Evolutionary conservation across 1,140 invertebrate genomes (phyloP).

Genomic region (Trissolcus basalis): DNA sequence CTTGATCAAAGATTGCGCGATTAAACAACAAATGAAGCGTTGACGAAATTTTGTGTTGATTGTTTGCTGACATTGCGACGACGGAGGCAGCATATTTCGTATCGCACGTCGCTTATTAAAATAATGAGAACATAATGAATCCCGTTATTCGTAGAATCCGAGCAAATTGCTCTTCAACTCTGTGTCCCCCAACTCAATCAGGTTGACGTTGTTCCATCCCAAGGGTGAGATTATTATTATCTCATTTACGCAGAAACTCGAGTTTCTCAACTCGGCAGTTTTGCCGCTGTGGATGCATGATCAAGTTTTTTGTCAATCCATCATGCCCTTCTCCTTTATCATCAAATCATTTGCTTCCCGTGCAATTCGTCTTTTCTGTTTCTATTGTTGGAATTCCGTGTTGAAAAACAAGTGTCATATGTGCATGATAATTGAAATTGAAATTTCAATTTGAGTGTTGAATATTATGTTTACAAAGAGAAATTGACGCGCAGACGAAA

Average conservation of each 20-base stretch:
- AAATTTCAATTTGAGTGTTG: no score
- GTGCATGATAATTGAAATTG: no score
- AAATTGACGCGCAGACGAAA: no score
- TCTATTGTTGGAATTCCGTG: no score
- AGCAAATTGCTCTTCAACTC: background rate
- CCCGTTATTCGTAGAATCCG: background rate
- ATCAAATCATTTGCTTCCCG: constrained; percentile 5
- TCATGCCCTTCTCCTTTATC: constrained; percentile 1
- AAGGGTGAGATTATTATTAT: constrained; percentile 45
- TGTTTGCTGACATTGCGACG: no score
- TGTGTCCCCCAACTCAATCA: constrained; percentile 17
- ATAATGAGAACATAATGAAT: no score
- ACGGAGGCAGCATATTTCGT: background rate
- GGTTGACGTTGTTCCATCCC: constrained; percentile 22
- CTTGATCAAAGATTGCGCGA: no score
- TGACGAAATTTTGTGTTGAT: no score
- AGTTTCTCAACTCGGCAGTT: constrained; percentile 16
- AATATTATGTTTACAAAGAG: no score
- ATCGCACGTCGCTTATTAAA: background rate
- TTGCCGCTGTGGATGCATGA: constrained; percentile 48
- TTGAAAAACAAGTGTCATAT: no score
- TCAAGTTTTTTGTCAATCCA: constrained; percentile 62
- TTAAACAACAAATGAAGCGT: no score
- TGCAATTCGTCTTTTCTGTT: no score
- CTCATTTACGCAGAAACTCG: constrained; percentile 34